Conservation (phyloP, 2,888 invertebrate genomes). For the Hesperia comma region DNA sequence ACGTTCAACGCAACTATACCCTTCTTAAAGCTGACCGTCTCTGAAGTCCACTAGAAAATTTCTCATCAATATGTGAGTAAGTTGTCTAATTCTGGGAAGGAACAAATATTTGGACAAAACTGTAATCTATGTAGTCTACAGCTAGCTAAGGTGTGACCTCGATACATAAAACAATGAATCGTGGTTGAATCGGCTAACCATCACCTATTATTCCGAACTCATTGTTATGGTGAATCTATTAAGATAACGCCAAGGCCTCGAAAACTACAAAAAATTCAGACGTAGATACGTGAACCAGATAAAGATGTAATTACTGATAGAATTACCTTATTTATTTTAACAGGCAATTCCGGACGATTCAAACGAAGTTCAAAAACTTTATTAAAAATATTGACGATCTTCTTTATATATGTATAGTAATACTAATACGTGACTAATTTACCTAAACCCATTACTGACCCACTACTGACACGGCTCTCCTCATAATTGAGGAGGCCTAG, state of each 20-base stretch:
- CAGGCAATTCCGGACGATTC: background rate
- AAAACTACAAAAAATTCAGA: conserved; percentile 33
- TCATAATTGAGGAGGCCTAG: too few species aligned
- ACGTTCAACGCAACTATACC: too few species aligned
- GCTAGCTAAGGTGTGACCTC: conserved; percentile 38
- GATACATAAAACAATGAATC: conserved; percentile 42
- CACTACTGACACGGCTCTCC: too few species aligned
- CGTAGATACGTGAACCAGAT: conserved; percentile 5
- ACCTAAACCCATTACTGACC: too few species aligned
- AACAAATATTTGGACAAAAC: background rate
- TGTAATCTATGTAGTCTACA: background rate
- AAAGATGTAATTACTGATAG: background rate
- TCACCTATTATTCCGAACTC: conserved; percentile 46
- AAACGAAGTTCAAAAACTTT: too few species aligned
- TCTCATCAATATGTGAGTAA: too few species aligned
- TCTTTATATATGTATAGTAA: too few species aligned
- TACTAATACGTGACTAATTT: too few species aligned
- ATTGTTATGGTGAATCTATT: conserved; percentile 50
- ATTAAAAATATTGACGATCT: too few species aligned
- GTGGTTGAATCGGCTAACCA: conserved; percentile 42
- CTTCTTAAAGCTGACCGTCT: too few species aligned
- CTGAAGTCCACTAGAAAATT: too few species aligned
- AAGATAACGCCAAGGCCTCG: conserved; percentile 48
- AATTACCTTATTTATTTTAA: background rate
- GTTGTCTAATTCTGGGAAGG: too few species aligned